Evolutionary conservation across 2,113 vertebrate species (phyloP).

Genomic region (Regulus satrapa): DNA sequence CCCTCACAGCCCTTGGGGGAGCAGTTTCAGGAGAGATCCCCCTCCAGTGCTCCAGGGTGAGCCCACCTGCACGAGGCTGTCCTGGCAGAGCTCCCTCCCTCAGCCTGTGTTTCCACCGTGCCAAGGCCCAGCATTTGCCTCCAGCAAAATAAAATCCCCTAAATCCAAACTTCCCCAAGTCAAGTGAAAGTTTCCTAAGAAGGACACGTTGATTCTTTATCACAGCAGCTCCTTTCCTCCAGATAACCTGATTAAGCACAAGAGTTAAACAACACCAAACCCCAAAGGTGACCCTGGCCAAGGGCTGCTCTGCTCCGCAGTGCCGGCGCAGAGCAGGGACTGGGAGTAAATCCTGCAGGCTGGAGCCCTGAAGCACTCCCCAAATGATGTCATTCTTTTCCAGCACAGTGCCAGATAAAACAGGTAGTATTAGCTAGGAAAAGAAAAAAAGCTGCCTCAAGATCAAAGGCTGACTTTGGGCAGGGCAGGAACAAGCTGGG

Average conservation of each 20-base stretch:
- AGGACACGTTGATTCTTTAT: rapidly evolving
- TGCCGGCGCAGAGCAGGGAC: background rate
- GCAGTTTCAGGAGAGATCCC: background rate
- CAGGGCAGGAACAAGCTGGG: background rate
- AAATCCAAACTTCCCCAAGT: background rate
- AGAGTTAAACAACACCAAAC: background rate
- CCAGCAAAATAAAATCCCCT: background rate
- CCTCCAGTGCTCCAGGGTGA: background rate
- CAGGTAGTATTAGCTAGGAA: background rate
- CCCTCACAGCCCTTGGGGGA: background rate
- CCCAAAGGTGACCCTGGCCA: background rate
- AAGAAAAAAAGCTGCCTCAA: background rate
- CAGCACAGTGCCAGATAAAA: background rate
- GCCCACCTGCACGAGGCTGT: background rate
- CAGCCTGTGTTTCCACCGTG: background rate
- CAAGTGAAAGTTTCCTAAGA: background rate
- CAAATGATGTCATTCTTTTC: background rate
- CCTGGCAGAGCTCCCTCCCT: background rate
- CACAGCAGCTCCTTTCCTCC: background rate
- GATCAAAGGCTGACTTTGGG: background rate
- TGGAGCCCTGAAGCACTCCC: background rate
- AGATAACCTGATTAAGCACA: background rate
- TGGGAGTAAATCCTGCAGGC: background rate
- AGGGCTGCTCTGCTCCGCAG: background rate
- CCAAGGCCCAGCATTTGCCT: background rate